Evolutionary conservation across 2,113 vertebrate species (phyloP).

Genomic region (Oncorhynchus kisutch): DNA sequence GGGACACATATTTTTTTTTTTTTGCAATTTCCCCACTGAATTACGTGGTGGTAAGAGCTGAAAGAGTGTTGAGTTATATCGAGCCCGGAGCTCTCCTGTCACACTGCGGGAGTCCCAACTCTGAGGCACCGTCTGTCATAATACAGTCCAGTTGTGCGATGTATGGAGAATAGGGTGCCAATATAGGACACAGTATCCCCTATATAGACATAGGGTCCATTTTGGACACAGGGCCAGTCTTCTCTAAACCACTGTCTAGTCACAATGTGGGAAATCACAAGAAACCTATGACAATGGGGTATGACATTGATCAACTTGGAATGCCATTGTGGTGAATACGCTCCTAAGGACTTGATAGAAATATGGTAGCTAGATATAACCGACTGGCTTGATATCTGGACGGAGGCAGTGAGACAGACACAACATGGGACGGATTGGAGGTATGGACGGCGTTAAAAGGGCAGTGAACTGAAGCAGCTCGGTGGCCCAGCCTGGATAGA

Average conservation of each 20-base stretch:
- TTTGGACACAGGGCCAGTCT: too few relatives aligned
- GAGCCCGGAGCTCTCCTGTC: background rate
- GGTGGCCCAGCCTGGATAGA: background rate
- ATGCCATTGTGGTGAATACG: too few relatives aligned
- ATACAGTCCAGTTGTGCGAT: background rate
- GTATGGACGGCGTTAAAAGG: background rate
- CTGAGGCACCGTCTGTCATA: background rate
- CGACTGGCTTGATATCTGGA: background rate
- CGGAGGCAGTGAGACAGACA: background rate
- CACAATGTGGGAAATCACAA: too few relatives aligned
- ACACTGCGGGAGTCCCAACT: background rate
- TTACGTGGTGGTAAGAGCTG: slow-evolving; percentile 25
- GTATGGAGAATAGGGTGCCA: too few relatives aligned
- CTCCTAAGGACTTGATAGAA: too few relatives aligned
- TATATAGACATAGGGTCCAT: too few relatives aligned
- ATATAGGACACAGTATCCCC: too few relatives aligned
- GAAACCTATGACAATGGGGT: background rate
- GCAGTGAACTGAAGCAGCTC: background rate
- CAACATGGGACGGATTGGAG: background rate
- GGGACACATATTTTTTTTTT: slow-evolving; percentile 40
- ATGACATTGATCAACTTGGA: background rate
- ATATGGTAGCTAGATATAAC: background rate
- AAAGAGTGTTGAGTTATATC: background rate
- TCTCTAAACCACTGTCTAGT: too few relatives aligned
- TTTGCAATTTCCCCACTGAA: slow-evolving; percentile 55